Conservation (phyloP, 23 tunicate species). For the Ciona savignyi region DNA sequence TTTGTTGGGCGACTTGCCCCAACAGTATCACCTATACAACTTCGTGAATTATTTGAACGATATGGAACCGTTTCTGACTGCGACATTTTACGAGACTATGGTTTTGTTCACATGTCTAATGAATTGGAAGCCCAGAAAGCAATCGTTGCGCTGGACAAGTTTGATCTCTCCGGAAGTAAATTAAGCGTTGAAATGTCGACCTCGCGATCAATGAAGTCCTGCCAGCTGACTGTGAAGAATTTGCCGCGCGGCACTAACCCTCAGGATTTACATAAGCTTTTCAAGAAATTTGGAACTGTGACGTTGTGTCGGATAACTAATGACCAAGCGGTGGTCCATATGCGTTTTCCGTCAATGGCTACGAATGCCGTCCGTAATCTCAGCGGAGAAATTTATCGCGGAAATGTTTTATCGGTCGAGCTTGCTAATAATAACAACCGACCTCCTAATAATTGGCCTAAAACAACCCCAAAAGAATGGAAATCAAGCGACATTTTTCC, state of each 20-base stretch:
- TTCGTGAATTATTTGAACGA: conserved; percentile 78
- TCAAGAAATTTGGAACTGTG: conserved; percentile 88
- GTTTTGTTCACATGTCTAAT: conserved; percentile 85
- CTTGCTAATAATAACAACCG: conserved; percentile 33
- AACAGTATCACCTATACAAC: conserved; percentile 45
- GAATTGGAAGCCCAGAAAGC: conserved; percentile 63
- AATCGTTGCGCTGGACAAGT: conserved; percentile 59
- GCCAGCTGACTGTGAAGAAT: conserved; percentile 75
- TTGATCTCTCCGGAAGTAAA: conserved; percentile 68
- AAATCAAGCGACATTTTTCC: not conserved
- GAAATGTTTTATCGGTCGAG: conserved; percentile 80
- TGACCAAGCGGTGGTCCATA: conserved; percentile 61
- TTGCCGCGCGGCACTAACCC: conserved; percentile 50
- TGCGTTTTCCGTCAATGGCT: conserved; percentile 93
- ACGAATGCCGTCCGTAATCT: conserved; percentile 75
- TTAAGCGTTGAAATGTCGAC: conserved; percentile 85
- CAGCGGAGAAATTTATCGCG: conserved; percentile 74
- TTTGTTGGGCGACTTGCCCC: conserved; percentile 83
- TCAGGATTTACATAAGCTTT: conserved; percentile 78
- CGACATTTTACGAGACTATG: conserved; percentile 86
- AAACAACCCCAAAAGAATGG: not conserved
- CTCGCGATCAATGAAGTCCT: conserved; percentile 84
- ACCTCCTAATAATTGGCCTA: not conserved
- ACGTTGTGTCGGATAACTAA: conserved; percentile 61
- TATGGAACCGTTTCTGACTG: conserved; percentile 87